These are phyloP conservation scores for Poecilobothrus nobilitatus DNA, from an alignment of 2,888 invertebrate species.

Conservation along the genomic window DNA sequence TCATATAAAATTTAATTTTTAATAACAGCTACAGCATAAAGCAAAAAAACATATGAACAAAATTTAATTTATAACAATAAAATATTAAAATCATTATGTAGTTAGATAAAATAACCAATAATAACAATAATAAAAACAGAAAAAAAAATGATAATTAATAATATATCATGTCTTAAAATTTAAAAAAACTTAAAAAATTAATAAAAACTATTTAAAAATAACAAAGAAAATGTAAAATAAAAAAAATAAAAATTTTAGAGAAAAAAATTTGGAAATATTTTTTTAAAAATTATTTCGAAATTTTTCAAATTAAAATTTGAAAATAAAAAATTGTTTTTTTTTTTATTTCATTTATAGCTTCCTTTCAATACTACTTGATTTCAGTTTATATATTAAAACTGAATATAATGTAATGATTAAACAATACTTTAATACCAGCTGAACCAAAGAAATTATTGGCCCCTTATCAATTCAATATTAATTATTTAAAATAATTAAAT, in stretches of 20 bases:
- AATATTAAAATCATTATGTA: neutral
- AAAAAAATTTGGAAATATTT: neutral
- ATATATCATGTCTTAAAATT: neutral
- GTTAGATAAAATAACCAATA: slow-evolving; percentile 2
- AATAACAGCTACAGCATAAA: neutral
- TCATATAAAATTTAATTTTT: neutral
- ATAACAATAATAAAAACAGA: neutral
- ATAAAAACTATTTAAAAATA: neutral
- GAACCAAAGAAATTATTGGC: no score
- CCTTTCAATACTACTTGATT: no score
- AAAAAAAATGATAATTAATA: neutral
- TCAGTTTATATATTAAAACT: no score
- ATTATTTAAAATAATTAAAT: no score
- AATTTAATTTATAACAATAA: neutral
- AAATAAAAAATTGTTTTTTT: neutral
- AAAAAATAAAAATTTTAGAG: neutral
- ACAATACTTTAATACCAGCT: no score
- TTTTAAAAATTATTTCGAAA: neutral
- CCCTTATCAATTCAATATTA: no score
- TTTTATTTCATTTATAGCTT: no score
- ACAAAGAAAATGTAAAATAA: neutral
- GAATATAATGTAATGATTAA: no score
- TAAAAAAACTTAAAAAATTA: neutral
- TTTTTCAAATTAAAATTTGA: neutral
- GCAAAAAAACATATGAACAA: neutral